Percentiles rank a stretch among this genome's conserved stretches.
phyloP scores from a whole-genome alignment of 2,888 invertebrate genomes.

The Esperia sulphurella region DNA sequence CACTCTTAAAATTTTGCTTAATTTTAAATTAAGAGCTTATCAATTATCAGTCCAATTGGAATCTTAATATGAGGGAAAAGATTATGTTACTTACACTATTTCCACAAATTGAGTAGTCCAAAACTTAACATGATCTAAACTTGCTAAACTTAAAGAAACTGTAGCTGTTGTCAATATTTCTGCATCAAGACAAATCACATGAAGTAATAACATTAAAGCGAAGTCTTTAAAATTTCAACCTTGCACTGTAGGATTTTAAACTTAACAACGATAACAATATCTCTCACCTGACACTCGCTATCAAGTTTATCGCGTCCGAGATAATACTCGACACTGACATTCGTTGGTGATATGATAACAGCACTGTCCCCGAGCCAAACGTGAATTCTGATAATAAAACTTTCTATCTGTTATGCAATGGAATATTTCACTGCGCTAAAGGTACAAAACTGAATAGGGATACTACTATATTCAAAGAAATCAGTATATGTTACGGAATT shows the following conservation, averaged over 20 bases:
- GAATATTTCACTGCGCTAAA: background rate
- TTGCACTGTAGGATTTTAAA: conserved; percentile 10
- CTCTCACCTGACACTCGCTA: conserved; percentile 40
- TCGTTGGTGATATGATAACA: conserved; percentile 25
- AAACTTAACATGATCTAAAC: too few species aligned
- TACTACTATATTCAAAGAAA: background rate
- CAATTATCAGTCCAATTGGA: too few species aligned
- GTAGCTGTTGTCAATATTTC: too few species aligned
- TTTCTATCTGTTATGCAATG: conserved; percentile 7
- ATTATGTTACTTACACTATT: too few species aligned
- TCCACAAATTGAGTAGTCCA: too few species aligned
- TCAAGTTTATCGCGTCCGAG: conserved; percentile 29
- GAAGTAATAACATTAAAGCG: too few species aligned
- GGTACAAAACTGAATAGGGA: background rate
- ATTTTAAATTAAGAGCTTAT: too few species aligned
- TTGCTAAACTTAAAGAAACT: too few species aligned
- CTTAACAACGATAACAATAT: conserved; percentile 19
- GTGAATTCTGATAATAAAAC: background rate
- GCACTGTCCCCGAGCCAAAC: conserved; percentile 3
- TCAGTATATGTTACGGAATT: background rate
- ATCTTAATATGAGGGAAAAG: too few species aligned
- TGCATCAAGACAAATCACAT: background rate
- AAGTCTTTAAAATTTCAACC: background rate
- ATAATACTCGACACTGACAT: conserved; percentile 31
- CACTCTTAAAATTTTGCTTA: too few species aligned